Percentiles rank a stretch among this genome's conserved stretches.
These are phyloP conservation scores for Coccyzus lansbergi DNA, from an alignment of 2,797 vertebrate species.

Conservation along the genomic window DNA sequence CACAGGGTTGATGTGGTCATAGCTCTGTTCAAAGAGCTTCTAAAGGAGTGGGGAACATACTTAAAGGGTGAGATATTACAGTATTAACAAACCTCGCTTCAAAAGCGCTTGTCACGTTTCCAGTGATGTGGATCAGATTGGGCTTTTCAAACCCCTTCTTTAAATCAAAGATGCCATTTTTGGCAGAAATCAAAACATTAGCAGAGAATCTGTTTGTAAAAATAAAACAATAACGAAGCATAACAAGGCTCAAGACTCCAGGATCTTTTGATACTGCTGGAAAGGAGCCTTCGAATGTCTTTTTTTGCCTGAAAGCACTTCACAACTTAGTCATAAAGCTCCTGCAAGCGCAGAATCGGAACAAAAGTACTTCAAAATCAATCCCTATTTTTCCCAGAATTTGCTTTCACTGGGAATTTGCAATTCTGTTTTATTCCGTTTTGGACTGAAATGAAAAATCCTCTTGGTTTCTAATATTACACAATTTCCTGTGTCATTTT, in stretches of 20 bases:
- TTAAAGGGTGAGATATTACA: not conserved
- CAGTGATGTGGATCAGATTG: not conserved
- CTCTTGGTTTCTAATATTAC: not conserved
- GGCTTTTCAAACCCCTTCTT: constrained; percentile 39
- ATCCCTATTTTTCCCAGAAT: not conserved
- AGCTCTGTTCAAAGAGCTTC: not conserved
- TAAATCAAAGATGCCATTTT: not conserved
- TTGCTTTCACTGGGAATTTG: not conserved
- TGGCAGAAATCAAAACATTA: constrained; percentile 17
- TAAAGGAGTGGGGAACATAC: not conserved
- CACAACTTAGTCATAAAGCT: not conserved
- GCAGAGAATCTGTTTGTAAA: constrained; percentile 16
- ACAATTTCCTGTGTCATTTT: not conserved
- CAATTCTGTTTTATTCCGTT: fast-evolving
- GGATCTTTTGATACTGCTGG: not conserved
- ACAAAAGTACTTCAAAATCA: not conserved
- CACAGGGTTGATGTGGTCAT: too few relatives aligned
- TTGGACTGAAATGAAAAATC: not conserved
- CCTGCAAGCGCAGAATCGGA: not conserved
- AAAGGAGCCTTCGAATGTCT: not conserved
- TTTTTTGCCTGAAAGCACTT: not conserved
- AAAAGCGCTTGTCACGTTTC: not conserved
- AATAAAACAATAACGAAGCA: not conserved
- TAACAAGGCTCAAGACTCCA: constrained; percentile 8
- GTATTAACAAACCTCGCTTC: constrained; percentile 24